Percentiles rank a stretch among this genome's conserved stretches.
Conservation (phyloP, 2,888 invertebrate genomes). For the Oligia latruncula region DNA sequence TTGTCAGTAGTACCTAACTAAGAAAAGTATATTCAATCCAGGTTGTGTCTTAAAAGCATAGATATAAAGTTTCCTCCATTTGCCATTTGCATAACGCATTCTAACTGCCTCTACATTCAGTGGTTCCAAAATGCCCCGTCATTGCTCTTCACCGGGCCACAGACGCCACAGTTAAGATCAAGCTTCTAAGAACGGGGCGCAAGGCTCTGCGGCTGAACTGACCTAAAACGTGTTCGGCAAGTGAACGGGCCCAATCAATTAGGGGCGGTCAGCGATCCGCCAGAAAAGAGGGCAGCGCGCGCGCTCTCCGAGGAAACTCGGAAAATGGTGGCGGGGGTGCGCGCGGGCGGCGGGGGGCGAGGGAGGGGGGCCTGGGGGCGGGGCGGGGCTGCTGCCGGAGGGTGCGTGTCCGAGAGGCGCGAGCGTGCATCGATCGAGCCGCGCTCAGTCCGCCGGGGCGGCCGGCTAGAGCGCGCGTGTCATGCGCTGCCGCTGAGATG, state of each 20-base stretch:
- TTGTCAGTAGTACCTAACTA: background rate
- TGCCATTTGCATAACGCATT: background rate
- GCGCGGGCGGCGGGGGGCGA: constrained; percentile 74
- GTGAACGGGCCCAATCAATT: constrained; percentile 88
- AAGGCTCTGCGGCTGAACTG: constrained; percentile 85
- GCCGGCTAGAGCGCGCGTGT: constrained; percentile 89
- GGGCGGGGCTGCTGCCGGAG: constrained; percentile 78
- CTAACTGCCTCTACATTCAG: background rate
- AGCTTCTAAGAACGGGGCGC: constrained; percentile 67
- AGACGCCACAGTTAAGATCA: constrained; percentile 19
- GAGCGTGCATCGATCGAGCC: constrained; percentile 84
- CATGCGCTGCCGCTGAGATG: constrained; percentile 90
- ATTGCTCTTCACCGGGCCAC: constrained; percentile 1
- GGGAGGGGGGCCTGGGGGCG: constrained; percentile 77
- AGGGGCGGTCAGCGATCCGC: constrained; percentile 89
- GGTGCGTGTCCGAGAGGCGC: constrained; percentile 83
- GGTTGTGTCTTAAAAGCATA: background rate
- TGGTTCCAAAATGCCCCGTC: background rate
- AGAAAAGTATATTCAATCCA: background rate
- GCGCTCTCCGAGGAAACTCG: constrained; percentile 90
- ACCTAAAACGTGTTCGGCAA: constrained; percentile 89
- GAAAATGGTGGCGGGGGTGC: constrained; percentile 84
- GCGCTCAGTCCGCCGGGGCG: constrained; percentile 89
- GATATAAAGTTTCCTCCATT: background rate
- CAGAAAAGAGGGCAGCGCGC: constrained; percentile 90